phyloP scores from a whole-genome alignment of 2,888 invertebrate genomes.

The Ctena decussata region DNA sequence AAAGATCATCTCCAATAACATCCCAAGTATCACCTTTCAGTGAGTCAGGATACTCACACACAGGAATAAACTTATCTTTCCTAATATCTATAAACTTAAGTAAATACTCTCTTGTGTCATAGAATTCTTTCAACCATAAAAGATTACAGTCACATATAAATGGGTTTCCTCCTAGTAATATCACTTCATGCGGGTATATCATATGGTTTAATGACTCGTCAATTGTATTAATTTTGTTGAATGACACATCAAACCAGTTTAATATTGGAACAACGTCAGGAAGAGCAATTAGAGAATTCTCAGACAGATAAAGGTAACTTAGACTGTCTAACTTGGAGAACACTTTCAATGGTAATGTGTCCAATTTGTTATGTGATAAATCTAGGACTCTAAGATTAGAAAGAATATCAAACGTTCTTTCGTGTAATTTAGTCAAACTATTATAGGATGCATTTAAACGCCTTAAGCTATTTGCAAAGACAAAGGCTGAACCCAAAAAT shows the following conservation, averaged over 20 bases:
- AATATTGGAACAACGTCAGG: slow-evolving; percentile 60
- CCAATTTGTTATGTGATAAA: slow-evolving; percentile 60
- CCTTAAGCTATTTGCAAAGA: not conserved
- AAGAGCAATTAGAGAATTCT: slow-evolving; percentile 52
- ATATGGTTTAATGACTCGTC: slow-evolving; percentile 47
- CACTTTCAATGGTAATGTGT: slow-evolving; percentile 32
- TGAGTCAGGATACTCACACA: slow-evolving; percentile 62
- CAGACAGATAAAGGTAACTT: slow-evolving; percentile 58
- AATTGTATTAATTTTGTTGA: slow-evolving; percentile 56
- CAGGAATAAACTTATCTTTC: slow-evolving; percentile 66
- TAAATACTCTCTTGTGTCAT: slow-evolving; percentile 71
- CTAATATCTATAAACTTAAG: slow-evolving; percentile 55
- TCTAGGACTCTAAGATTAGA: slow-evolving; percentile 46
- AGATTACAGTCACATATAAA: slow-evolving; percentile 67
- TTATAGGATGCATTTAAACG: slow-evolving; percentile 59
- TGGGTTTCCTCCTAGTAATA: slow-evolving; percentile 67
- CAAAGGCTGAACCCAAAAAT: slow-evolving; percentile 2
- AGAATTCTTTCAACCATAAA: slow-evolving; percentile 71
- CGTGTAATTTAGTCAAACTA: slow-evolving; percentile 28
- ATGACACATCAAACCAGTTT: slow-evolving; percentile 68
- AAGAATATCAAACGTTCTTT: slow-evolving; percentile 36
- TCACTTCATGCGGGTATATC: slow-evolving; percentile 66
- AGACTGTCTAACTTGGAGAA: slow-evolving; percentile 42
- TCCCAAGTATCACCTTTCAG: slow-evolving; percentile 67
- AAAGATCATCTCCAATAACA: slow-evolving; percentile 66